Conservation (phyloP, 2,888 invertebrate genomes). For the Lepidocyrtoides sp. region DNA sequence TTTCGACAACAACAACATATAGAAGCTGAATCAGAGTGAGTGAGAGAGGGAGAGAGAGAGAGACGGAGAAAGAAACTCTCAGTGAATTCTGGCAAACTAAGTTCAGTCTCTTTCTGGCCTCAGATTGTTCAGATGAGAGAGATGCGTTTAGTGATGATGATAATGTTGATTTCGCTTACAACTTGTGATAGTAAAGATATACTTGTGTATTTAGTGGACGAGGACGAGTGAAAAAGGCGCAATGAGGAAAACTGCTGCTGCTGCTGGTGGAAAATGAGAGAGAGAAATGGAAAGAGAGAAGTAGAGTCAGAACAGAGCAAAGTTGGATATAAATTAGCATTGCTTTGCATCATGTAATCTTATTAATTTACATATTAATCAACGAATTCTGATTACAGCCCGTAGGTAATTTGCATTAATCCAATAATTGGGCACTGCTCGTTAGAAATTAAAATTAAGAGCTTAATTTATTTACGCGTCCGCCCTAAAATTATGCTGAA, state of each 20-base stretch:
- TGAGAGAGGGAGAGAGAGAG: background rate
- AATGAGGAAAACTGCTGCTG: slow-evolving; percentile 14
- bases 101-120: slow-evolving; percentile 71
- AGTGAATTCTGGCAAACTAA: slow-evolving; percentile 68
- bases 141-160: slow-evolving; percentile 68
- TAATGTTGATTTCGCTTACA: slow-evolving; percentile 46
- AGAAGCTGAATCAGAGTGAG: background rate
- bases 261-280: slow-evolving; percentile 17
- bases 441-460: slow-evolving; percentile 86
- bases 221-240: background rate
- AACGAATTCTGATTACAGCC: slow-evolving; percentile 86
- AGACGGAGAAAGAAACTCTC: slow-evolving; percentile 32
- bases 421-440: slow-evolving; percentile 86
- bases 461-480: slow-evolving; percentile 85
- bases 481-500: slow-evolving; percentile 84
- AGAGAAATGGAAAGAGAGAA: slow-evolving; percentile 56
- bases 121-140: slow-evolving; percentile 63
- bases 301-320: slow-evolving; percentile 80
- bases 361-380: slow-evolving; percentile 86
- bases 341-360: slow-evolving; percentile 86
- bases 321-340: slow-evolving; percentile 86
- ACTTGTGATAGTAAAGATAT: slow-evolving; percentile 56
- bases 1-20: slow-evolving; percentile 27
- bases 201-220: background rate
- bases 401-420: slow-evolving; percentile 86